Conservation (phyloP, 2,888 invertebrate genomes). For the Chouioia cunea region DNA sequence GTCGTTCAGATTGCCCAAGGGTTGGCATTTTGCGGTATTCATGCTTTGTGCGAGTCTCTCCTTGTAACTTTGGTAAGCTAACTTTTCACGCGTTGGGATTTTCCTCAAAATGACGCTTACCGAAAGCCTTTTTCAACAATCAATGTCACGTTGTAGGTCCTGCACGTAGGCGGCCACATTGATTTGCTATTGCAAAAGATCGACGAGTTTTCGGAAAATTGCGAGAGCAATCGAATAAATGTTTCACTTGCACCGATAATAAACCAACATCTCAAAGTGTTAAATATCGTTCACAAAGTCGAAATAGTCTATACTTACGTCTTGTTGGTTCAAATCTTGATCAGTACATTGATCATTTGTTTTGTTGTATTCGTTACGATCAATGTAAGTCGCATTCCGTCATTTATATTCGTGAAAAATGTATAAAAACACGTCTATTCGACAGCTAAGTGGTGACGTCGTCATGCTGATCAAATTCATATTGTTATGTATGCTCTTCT, state of each 20-base stretch:
- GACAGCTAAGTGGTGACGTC: slow-evolving; percentile 43
- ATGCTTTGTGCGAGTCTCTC: slow-evolving; percentile 14
- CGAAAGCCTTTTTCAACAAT: too few species aligned
- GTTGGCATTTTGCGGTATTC: not conserved
- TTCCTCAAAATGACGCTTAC: too few species aligned
- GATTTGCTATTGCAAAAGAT: not conserved
- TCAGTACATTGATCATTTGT: slow-evolving; percentile 20
- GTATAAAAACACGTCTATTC: too few species aligned
- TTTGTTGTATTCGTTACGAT: slow-evolving; percentile 23
- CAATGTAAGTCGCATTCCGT: slow-evolving; percentile 13
- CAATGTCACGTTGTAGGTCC: slow-evolving; percentile 4
- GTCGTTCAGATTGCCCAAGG: slow-evolving; percentile 20
- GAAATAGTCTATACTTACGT: slow-evolving; percentile 17
- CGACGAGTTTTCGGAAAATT: slow-evolving; percentile 7
- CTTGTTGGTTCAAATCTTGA: slow-evolving; percentile 16
- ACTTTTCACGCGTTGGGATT: too few species aligned
- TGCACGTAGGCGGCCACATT: slow-evolving; percentile 8
- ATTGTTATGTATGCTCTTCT: slow-evolving; percentile 34
- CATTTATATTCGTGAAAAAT: too few species aligned
- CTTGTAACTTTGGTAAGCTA: slow-evolving; percentile 20
- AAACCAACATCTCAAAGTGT: slow-evolving; percentile 14
- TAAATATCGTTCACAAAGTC: slow-evolving; percentile 28
- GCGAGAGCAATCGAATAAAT: not conserved
- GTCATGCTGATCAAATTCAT: slow-evolving; percentile 44
- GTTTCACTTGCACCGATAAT: not conserved